Conservation (phyloP, 2,888 invertebrate species). For the Pollenia amentaria region DNA sequence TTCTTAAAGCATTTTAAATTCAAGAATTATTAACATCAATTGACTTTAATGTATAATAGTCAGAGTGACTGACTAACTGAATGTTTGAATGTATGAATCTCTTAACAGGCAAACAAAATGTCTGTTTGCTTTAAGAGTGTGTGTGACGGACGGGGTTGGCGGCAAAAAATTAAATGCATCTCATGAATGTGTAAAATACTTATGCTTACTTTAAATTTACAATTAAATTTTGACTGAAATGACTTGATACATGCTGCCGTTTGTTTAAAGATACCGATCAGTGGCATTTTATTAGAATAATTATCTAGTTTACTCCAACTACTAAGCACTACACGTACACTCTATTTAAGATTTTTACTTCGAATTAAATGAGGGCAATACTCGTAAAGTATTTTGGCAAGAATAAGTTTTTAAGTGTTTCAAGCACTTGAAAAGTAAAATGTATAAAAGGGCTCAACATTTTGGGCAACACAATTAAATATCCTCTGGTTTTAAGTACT, state of each 20-base stretch:
- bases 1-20: conserved; percentile 37
- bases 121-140: not conserved
- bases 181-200: conserved; percentile 48
- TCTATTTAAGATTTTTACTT: no score
- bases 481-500: no score
- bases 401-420: no score
- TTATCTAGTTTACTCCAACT: conserved; percentile 28
- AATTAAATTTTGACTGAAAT: conserved; percentile 32
- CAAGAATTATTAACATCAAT: conserved; percentile 55
- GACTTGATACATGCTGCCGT: conserved; percentile 33
- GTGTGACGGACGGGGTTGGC: not conserved
- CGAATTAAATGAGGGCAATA: no score
- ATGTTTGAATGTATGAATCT: not conserved
- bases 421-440: no score
- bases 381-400: no score
- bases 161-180: conserved; percentile 33
- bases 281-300: conserved; percentile 45
- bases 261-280: conserved; percentile 43
- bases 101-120: not conserved
- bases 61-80: conserved; percentile 27
- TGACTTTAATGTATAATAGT: conserved; percentile 61
- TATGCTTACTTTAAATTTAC: conserved; percentile 28
- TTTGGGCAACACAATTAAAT: no score
- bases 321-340: not conserved
- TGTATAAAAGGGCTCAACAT: no score